A percentile compares a stretch with the other conserved stretches of the same genome.
These are phyloP conservation scores for Sciurus niger DNA, from an alignment of 2,113 vertebrate species.

Conservation along the genomic window DNA sequence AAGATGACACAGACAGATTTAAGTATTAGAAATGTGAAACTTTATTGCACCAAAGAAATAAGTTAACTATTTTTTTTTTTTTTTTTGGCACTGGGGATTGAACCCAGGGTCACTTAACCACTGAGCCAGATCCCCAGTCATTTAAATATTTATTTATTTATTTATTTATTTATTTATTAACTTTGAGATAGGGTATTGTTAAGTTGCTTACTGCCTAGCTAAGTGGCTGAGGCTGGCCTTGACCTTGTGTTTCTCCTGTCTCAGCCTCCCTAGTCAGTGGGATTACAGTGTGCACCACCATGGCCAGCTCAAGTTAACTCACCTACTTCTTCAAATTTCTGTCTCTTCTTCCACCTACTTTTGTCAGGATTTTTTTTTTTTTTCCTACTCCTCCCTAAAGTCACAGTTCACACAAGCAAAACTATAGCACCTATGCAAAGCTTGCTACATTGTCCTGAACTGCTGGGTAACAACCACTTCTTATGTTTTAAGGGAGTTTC, in stretches of 20 bases:
- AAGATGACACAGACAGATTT: conserved; percentile 70
- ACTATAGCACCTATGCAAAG: neutral
- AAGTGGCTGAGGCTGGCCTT: no score
- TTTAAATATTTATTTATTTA: no score
- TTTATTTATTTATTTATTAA: no score
- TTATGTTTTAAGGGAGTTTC: neutral
- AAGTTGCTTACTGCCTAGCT: no score
- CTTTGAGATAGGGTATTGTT: no score
- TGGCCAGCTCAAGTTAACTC: neutral
- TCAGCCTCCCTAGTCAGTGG: no score
- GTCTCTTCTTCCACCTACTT: neutral
- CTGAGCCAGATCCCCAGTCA: no score
- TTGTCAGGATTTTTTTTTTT: neutral
- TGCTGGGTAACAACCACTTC: neutral
- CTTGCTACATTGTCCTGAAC: neutral
- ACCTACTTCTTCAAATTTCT: neutral
- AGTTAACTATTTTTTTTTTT: neutral
- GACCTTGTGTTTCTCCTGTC: no score
- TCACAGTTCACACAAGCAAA: neutral
- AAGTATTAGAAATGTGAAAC: conserved; percentile 73
- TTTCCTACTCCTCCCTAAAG: neutral
- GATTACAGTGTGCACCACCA: no score
- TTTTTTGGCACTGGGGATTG: no score
- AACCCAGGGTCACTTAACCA: no score
- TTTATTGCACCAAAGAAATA: conserved; percentile 62